Conservation (phyloP, 2,888 invertebrate species). For the Conchocele bisecta region DNA sequence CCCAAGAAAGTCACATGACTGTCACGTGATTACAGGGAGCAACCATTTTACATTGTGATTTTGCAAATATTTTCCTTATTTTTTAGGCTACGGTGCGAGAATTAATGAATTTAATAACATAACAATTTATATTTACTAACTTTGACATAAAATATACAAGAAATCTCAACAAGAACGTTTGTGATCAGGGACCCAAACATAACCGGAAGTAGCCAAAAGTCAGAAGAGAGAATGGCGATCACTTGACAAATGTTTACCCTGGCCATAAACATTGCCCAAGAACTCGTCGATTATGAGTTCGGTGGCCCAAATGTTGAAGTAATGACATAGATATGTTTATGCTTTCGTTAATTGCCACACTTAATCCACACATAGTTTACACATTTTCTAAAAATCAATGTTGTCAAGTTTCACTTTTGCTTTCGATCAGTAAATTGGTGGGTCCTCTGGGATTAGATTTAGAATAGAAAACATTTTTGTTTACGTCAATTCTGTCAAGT, state of each 20-base stretch:
- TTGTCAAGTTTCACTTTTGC: not conserved
- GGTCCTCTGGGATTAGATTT: no score
- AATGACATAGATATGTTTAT: slow-evolving; percentile 2
- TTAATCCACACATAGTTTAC: not conserved
- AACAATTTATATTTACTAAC: no score
- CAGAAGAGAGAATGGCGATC: slow-evolving; percentile 66
- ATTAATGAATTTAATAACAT: no score
- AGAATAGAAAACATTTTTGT: no score
- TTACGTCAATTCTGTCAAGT: no score
- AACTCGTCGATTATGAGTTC: slow-evolving; percentile 70
- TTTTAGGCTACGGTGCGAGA: no score
- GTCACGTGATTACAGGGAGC: slow-evolving; percentile 13
- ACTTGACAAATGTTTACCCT: slow-evolving; percentile 60
- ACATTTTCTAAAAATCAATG: not conserved
- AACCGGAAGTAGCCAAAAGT: slow-evolving; percentile 23
- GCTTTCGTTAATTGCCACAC: not conserved
- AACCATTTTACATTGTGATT: no score
- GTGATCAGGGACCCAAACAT: slow-evolving; percentile 68
- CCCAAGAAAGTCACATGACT: slow-evolving; percentile 29
- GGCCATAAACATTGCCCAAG: slow-evolving; percentile 60
- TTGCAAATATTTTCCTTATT: no score
- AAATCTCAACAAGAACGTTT: no score
- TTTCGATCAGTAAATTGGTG: not conserved
- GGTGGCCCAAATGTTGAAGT: slow-evolving; percentile 72
- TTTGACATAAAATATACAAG: no score